Evolutionary conservation across 1,140 invertebrate genomes (phyloP).

Genomic region (Cryptotermes secundus): DNA sequence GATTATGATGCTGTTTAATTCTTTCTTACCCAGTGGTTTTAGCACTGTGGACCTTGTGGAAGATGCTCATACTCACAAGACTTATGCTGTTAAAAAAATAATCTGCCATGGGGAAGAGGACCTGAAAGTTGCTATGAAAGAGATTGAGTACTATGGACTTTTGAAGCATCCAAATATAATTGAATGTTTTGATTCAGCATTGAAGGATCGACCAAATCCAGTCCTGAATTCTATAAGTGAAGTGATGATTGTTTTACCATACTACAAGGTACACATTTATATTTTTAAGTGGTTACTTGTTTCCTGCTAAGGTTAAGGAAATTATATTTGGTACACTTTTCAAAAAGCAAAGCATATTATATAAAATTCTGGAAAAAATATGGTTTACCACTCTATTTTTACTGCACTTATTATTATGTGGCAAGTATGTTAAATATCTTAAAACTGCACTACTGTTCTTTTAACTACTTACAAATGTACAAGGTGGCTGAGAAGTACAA

Average conservation of each 20-base stretch:
- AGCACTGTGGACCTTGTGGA: slow-evolving; percentile 79
- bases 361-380: too few species aligned
- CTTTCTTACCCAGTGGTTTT: slow-evolving; percentile 68
- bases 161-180: slow-evolving; percentile 78
- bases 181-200: slow-evolving; percentile 68
- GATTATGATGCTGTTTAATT: slow-evolving; percentile 39
- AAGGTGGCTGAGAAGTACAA: too few species aligned
- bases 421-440: too few species aligned
- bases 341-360: too few species aligned
- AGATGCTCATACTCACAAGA: slow-evolving; percentile 65
- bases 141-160: slow-evolving; percentile 72
- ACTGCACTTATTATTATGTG: too few species aligned
- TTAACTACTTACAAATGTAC: too few species aligned
- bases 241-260: slow-evolving; percentile 76
- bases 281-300: slow-evolving; percentile 22
- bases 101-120: slow-evolving; percentile 78
- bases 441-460: too few species aligned
- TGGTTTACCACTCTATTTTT: too few species aligned
- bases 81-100: slow-evolving; percentile 81
- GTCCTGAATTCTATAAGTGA: slow-evolving; percentile 69
- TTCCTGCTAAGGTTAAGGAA: neutral
- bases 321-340: too few species aligned
- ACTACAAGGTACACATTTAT: slow-evolving; percentile 61
- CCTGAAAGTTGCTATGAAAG: slow-evolving; percentile 68
- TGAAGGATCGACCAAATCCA: slow-evolving; percentile 64